Percentiles rank a stretch among this genome's conserved stretches.
Evolutionary conservation across 2,113 vertebrate genomes (phyloP).

Genomic region (Ammodytes dubius): DNA sequence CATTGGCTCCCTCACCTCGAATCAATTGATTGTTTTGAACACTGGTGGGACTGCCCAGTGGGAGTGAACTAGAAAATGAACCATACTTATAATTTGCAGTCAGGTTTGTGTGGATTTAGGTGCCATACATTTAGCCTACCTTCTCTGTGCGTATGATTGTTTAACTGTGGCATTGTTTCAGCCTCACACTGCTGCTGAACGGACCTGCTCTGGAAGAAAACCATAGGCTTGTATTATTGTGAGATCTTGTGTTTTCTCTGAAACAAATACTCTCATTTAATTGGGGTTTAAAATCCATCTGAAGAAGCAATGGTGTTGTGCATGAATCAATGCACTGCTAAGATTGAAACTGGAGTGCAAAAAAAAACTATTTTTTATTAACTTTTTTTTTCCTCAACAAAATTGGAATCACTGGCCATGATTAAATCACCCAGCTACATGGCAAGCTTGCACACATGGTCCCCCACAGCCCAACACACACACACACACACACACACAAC

Average conservation of each 20-base stretch:
- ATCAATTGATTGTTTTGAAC: constrained; percentile 13
- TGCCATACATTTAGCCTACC: neutral
- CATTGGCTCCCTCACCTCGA: constrained; percentile 11
- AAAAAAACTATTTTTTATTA: constrained; percentile 46
- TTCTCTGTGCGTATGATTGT: neutral
- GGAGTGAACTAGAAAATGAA: neutral
- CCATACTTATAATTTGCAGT: neutral
- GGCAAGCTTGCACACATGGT: neutral
- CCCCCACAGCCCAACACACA: neutral
- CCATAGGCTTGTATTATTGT: neutral
- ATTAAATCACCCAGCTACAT: constrained; percentile 9
- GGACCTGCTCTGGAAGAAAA: neutral
- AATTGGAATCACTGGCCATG: constrained; percentile 8
- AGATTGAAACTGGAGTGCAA: neutral
- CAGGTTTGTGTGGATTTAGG: neutral
- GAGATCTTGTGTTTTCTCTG: constrained; percentile 16
- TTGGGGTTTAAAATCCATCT: constrained; percentile 3
- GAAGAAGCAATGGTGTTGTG: constrained; percentile 1
- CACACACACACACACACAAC: no score
- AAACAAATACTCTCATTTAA: constrained; percentile 36
- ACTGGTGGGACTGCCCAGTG: neutral
- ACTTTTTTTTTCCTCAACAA: constrained; percentile 18
- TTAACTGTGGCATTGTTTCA: neutral
- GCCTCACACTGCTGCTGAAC: neutral
- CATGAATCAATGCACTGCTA: constrained; percentile 27